Evolutionary conservation across 2,888 invertebrate genomes (phyloP), one percentile per base, ranked within the genome.

Genomic region (Tachina lurida): DNA sequence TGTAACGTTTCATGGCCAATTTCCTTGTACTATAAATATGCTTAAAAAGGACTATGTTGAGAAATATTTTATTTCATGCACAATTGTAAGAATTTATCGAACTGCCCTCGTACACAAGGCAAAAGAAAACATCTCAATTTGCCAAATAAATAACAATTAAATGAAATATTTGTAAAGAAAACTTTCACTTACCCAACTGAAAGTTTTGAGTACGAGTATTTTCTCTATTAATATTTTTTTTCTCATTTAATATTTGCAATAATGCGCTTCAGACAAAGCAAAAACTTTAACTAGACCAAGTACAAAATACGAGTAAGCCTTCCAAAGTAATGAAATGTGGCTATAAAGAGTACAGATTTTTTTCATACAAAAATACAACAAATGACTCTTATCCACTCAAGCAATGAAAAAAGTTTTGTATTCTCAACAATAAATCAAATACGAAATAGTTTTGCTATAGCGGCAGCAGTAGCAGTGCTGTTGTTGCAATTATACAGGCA

Each of bases 221-320:
- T 31, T 31, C 31, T 31, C 7, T 31, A 3, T n/a, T 17, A 7
- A 1, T 22, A 22, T 5, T 54, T 56, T 31, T 56, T 56, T 13
- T 12, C 13, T 7, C 5, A 5, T 22, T 56, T 56, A 56, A 22
- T 22, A 10, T 31, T 58, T 31, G 7, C 8, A 58, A 31, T 15
- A 68, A 49, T 31, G 31, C 31, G 5, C 7, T 31, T 5, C 31
- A 31, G 31, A 22, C 10, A 47, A 77, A 65, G 31, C 17, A n/a
- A 63, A 65, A 58, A 22, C 12, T 70, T 43, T 17, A 78, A 70
- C 62, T 78, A 62, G 62, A 45, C 70, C 78, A 70, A 78, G 70
- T 70, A 62, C 58, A 9, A 49, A 78, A 70, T 78, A n/a, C n/a
- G n/a, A n/a, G n/a, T n/a, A 45, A 60, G n/a, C 13, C 60, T 60